phyloP scores from a whole-genome alignment of 2,113 vertebrate genomes.

The Xiphophorus couchianus region DNA sequence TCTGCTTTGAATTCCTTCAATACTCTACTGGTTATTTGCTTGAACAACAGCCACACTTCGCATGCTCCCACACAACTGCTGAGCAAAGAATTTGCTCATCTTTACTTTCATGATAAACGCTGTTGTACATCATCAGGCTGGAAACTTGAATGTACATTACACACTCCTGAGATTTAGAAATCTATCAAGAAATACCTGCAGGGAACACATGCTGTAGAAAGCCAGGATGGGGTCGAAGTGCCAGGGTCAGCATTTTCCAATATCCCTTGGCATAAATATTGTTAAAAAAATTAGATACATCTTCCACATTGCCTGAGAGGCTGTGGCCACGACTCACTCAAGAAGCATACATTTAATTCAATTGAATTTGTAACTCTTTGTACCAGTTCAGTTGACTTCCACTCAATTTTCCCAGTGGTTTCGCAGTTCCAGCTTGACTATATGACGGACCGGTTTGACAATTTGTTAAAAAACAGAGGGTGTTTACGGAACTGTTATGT shows the following conservation, averaged over 20 bases:
- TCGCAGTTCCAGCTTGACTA: too few relatives aligned
- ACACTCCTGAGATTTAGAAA: constrained; percentile 61
- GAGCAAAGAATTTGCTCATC: constrained; percentile 61
- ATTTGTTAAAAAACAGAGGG: too few relatives aligned
- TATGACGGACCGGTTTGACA: too few relatives aligned
- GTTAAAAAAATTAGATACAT: not conserved
- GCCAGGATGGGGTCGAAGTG: constrained; percentile 15
- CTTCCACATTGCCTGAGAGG: constrained; percentile 14
- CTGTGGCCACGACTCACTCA: not conserved
- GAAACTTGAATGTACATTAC: constrained; percentile 56
- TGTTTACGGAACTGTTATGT: too few relatives aligned
- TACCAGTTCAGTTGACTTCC: too few relatives aligned
- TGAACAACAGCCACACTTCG: constrained; percentile 11
- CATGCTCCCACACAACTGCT: constrained; percentile 40
- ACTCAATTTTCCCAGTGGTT: too few relatives aligned
- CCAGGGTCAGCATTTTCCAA: constrained; percentile 58
- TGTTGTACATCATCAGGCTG: constrained; percentile 47
- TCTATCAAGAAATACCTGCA: constrained; percentile 43
- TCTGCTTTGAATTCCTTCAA: not conserved
- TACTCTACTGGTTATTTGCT: not conserved
- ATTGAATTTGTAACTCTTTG: too few relatives aligned
- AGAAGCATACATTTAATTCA: not conserved
- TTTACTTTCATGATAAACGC: constrained; percentile 62
- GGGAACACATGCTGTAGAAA: constrained; percentile 45
- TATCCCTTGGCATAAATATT: constrained; percentile 47